Base-by-base conservation (phyloP, 2,797 vertebrate species). In the Eleutherodactylus coqui region DNA sequence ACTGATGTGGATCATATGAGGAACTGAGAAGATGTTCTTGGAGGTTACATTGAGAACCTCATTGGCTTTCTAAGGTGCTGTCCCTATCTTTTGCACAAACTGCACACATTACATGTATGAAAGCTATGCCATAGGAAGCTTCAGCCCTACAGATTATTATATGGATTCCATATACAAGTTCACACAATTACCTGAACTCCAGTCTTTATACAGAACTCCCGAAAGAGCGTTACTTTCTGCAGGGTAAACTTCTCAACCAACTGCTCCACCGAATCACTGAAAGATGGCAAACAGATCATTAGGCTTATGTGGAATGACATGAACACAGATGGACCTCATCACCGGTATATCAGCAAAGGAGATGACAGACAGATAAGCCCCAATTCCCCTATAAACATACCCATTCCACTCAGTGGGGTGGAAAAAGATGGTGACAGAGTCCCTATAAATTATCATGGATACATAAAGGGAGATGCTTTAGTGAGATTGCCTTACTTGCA, bases 201-300 rank as follows among this genome's bases (percentile, higher is more conserved):
- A 43, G 93, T 94, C 91, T 95, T 96, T 75, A 96, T 90, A 89
- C 96, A 96, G 87, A 96, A 94, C 87, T 96, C 94, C 90, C 96
- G 92, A 11, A 96, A 91, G 88, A 96, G 88, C 62, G 95, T 95
- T 55, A 96, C 82, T 82, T 94, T 96, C 90, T 96, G 96, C 49
- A 96, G 86, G 29, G 93, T 90, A 4, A 94, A 94, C 76, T 90
- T 92, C 87, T 96, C 95, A 73, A 95, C 94, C 72, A 96, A 89
- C 80, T 96, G 92, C 85, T 94, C 95, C 5, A 91, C 89, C 84
- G 91, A 92, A 47, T 93, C 92, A 79, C 96, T 96, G 87, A 85
- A 91, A 89, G 21, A 83, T 16, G 29, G 17, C 24, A 51, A 11
- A 45, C 2, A 45, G 38, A 14, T n/a, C 13, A 24, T 41, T 13